A percentile compares a stretch with the other conserved stretches of the same genome.
Evolutionary conservation across 2,888 invertebrate genomes (phyloP).

Genomic region (Acleris holmiana): DNA sequence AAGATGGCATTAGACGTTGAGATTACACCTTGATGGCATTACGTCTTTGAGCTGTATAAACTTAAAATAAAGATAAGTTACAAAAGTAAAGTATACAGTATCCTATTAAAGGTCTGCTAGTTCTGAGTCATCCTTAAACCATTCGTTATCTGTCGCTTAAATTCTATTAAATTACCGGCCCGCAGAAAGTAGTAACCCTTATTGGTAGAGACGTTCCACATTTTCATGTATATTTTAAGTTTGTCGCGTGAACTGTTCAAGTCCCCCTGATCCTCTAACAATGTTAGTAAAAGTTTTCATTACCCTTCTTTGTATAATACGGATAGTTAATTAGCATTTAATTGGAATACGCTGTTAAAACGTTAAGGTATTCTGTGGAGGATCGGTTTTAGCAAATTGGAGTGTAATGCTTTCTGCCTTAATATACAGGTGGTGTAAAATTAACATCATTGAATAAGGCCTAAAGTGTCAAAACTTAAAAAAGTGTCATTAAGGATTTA

Average conservation of each 20-base stretch:
- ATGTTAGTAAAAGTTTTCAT: slow-evolving; percentile 66
- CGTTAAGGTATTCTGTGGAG: slow-evolving; percentile 14
- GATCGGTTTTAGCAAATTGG: slow-evolving; percentile 10
- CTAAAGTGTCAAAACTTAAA: background rate
- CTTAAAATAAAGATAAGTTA: too few relatives aligned
- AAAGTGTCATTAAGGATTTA: too few relatives aligned
- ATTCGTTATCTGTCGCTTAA: slow-evolving; percentile 8
- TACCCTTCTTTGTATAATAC: slow-evolving; percentile 60
- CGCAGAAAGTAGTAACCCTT: slow-evolving; percentile 51
- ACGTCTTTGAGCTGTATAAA: too few relatives aligned
- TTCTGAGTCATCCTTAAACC: background rate
- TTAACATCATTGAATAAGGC: background rate
- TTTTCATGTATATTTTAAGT: slow-evolving; percentile 71
- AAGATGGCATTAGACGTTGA: too few relatives aligned
- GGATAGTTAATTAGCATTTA: slow-evolving; percentile 69
- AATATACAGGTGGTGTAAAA: background rate
- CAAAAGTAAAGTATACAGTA: too few relatives aligned
- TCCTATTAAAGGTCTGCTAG: too few relatives aligned
- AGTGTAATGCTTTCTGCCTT: slow-evolving; percentile 10
- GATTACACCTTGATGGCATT: too few relatives aligned
- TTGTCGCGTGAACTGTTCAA: slow-evolving; percentile 54
- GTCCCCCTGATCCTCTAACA: slow-evolving; percentile 67
- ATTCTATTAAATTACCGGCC: slow-evolving; percentile 6
- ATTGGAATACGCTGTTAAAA: slow-evolving; percentile 52
- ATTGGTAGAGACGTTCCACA: slow-evolving; percentile 63